A percentile compares a stretch with the other conserved stretches of the same genome.
Conservation (phyloP, 1,140 invertebrate genomes). For the Coptotermes formosanus region DNA sequence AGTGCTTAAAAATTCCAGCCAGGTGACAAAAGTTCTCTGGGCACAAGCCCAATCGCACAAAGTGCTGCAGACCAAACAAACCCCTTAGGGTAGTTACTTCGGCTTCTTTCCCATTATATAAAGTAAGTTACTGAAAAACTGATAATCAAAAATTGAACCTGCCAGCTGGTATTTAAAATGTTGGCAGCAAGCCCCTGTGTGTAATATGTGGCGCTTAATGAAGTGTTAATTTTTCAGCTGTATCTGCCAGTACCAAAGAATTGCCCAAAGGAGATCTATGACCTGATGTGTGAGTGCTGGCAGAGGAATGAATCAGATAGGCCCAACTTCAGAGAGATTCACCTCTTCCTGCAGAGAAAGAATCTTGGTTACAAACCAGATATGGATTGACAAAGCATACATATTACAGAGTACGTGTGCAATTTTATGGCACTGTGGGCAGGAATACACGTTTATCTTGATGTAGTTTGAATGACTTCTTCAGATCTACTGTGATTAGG, state of each 20-base stretch:
- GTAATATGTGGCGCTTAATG: too few relatives aligned
- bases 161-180: too few relatives aligned
- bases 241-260: constrained; percentile 73
- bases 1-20: too few relatives aligned
- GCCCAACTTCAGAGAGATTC: constrained; percentile 88
- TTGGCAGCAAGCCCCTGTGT: too few relatives aligned
- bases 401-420: neutral
- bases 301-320: constrained; percentile 77
- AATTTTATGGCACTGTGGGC: neutral
- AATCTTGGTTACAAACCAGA: constrained; percentile 76
- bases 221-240: constrained; percentile 50
- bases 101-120: too few relatives aligned
- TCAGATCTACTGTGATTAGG: neutral
- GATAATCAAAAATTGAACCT: too few relatives aligned
- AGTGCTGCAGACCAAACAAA: too few relatives aligned
- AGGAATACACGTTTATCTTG: neutral
- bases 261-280: constrained; percentile 88
- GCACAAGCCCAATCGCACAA: too few relatives aligned
- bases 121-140: too few relatives aligned
- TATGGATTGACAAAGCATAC: constrained; percentile 26
- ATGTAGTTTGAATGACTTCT: neutral
- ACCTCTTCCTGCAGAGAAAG: constrained; percentile 87
- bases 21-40: too few relatives aligned
- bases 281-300: constrained; percentile 94
- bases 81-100: too few relatives aligned